These are phyloP conservation scores for Serrognathus titanus DNA, from an alignment of 2,888 invertebrate species.

Conservation along the genomic window DNA sequence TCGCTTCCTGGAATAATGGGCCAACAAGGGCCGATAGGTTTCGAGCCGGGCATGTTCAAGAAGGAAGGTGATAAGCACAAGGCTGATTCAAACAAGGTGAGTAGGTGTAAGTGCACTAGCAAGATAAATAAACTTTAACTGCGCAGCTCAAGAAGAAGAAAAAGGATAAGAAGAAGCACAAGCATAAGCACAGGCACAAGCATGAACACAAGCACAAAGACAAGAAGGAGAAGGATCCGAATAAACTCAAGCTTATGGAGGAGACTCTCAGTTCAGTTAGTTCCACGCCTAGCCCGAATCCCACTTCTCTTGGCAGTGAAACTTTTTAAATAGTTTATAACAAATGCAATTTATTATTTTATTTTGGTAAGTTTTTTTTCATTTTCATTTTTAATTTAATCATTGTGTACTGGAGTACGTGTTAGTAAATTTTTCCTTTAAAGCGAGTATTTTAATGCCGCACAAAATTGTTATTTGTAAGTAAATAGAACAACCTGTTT, in stretches of 20 bases:
- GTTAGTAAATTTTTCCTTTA: not conserved
- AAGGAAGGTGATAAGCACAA: slow-evolving; percentile 54
- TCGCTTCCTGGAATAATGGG: slow-evolving; percentile 72
- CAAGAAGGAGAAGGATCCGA: slow-evolving; percentile 53
- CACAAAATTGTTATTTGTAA: no score
- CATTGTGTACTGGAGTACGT: not conserved
- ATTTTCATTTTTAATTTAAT: not conserved
- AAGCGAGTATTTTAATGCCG: no score
- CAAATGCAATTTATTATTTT: no score
- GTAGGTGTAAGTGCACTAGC: not conserved
- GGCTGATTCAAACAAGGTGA: slow-evolving; percentile 54
- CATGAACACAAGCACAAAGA: slow-evolving; percentile 60
- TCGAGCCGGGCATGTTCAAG: slow-evolving; percentile 82
- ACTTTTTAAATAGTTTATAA: slow-evolving; percentile 4
- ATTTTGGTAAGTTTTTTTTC: no score
- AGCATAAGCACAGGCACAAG: slow-evolving; percentile 75
- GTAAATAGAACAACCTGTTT: no score
- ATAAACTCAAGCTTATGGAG: slow-evolving; percentile 63
- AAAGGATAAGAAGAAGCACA: slow-evolving; percentile 87
- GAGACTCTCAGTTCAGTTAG: slow-evolving; percentile 74
- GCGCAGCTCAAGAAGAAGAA: slow-evolving; percentile 63
- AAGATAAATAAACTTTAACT: not conserved
- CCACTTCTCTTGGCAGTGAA: slow-evolving; percentile 45
- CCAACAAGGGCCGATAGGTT: slow-evolving; percentile 69
- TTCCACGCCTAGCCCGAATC: slow-evolving; percentile 71